phyloP scores from a whole-genome alignment of 1,140 invertebrate genomes.

The Helicoverpa zea region DNA sequence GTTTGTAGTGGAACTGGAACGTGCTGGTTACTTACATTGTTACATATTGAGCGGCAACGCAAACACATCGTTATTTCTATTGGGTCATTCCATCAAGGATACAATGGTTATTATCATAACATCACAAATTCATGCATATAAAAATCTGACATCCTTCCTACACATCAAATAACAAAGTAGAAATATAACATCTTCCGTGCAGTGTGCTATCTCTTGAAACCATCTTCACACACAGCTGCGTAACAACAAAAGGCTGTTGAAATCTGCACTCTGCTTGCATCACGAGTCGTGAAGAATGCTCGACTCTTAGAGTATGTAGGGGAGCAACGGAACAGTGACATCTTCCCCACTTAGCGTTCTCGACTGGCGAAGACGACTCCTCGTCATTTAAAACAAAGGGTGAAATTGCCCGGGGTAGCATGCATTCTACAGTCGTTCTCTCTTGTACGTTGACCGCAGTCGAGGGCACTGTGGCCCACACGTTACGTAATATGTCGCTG shows the following conservation, averaged over 20 bases:
- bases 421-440: slow-evolving; percentile 62
- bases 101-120: not conserved
- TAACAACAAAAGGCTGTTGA: slow-evolving; percentile 76
- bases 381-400: slow-evolving; percentile 80
- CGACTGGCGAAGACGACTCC: slow-evolving; percentile 66
- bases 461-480: slow-evolving; percentile 30
- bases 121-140: not conserved
- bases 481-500: slow-evolving; percentile 29
- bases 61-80: slow-evolving; percentile 46
- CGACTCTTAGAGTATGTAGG: slow-evolving; percentile 72
- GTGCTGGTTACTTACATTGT: slow-evolving; percentile 53
- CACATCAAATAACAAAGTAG: slow-evolving; percentile 42
- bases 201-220: slow-evolving; percentile 56
- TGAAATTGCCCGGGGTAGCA: slow-evolving; percentile 70
- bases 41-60: slow-evolving; percentile 41
- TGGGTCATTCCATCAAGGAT: slow-evolving; percentile 14
- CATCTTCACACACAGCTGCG: slow-evolving; percentile 61
- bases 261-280: slow-evolving; percentile 72
- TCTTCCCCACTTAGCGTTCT: slow-evolving; percentile 72
- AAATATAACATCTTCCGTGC: slow-evolving; percentile 50
- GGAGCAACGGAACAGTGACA: slow-evolving; percentile 73
- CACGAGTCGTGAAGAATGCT: slow-evolving; percentile 71
- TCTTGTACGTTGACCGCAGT: slow-evolving; percentile 73
- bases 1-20: slow-evolving; percentile 62
- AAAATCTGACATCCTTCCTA: slow-evolving; percentile 1